These are phyloP conservation scores for Creontiades dilutus DNA, from an alignment of 2,888 invertebrate genomes.

Conservation along the genomic window DNA sequence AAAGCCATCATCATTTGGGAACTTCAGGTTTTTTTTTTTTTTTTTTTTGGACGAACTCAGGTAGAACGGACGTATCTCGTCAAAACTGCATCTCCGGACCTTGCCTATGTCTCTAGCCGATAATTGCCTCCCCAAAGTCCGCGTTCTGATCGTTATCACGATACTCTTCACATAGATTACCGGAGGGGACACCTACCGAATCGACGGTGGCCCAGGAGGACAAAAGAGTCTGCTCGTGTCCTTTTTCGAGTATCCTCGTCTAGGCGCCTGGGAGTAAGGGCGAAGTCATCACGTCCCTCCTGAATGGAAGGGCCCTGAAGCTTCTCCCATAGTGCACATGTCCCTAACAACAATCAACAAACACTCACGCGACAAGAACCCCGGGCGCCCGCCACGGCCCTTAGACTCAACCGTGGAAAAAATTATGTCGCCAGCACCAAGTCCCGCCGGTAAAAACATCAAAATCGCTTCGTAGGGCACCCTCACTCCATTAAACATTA, in stretches of 20 bases:
- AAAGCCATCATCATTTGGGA: neutral
- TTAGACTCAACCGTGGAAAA: constrained; percentile 47
- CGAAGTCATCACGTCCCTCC: constrained; percentile 33
- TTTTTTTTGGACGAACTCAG: neutral
- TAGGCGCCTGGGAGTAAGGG: constrained; percentile 37
- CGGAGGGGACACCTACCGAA: constrained; percentile 4
- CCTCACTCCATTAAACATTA: constrained; percentile 55
- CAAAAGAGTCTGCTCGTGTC: constrained; percentile 3
- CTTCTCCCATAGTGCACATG: constrained; percentile 36
- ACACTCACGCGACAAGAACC: constrained; percentile 54
- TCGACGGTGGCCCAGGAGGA: constrained; percentile 15
- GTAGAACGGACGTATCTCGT: constrained; percentile 36
- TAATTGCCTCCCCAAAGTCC: constrained; percentile 2
- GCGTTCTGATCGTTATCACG: constrained; percentile 11
- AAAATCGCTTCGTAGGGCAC: constrained; percentile 52
- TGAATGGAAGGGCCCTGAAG: neutral
- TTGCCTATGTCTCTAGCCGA: neutral
- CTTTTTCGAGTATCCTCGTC: constrained; percentile 34
- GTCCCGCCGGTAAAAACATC: constrained; percentile 44
- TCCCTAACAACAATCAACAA: constrained; percentile 45
- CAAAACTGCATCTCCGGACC: neutral
- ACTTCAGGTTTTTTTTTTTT: neutral
- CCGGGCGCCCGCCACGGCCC: constrained; percentile 54
- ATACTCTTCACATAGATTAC: constrained; percentile 12
- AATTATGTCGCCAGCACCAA: constrained; percentile 46